Evolutionary conservation across 2,888 invertebrate species (phyloP).

Genomic region (Micoletzkya japonica): DNA sequence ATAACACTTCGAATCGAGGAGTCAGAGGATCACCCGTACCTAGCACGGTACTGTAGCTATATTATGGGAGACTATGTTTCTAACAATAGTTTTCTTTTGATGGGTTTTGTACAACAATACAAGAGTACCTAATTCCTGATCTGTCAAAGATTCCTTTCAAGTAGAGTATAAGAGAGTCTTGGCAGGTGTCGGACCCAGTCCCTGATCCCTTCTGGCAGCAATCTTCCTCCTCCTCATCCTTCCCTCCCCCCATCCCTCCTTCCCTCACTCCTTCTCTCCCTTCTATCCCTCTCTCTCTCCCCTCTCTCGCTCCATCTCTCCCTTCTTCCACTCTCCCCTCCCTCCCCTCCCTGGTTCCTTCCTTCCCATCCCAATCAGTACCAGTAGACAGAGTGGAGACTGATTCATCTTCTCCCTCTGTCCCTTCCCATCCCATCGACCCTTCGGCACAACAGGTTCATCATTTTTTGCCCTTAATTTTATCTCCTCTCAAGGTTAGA

Average conservation of each 20-base stretch:
- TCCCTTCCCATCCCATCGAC: slow-evolving; percentile 11
- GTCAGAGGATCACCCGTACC: slow-evolving; percentile 20
- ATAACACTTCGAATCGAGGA: slow-evolving; percentile 4
- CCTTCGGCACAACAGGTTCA: slow-evolving; percentile 18
- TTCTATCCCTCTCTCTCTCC: background rate
- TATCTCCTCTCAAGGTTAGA: too few relatives aligned
- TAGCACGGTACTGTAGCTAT: background rate
- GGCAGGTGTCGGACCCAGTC: slow-evolving; percentile 17
- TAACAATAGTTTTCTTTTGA: too few relatives aligned
- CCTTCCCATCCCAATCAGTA: background rate
- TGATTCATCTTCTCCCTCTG: background rate
- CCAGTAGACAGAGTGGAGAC: too few relatives aligned
- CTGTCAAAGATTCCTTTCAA: background rate
- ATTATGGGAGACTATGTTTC: background rate
- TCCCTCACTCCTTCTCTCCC: background rate
- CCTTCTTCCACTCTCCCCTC: background rate
- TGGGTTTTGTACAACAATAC: too few relatives aligned
- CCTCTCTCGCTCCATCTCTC: too few relatives aligned
- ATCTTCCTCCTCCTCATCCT: background rate
- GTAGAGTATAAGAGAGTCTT: background rate
- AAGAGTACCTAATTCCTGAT: too few relatives aligned
- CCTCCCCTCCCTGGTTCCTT: background rate
- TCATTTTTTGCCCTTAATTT: background rate
- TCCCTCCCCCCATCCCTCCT: background rate
- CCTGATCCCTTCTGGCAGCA: slow-evolving; percentile 18